Percentiles rank a stretch among this genome's conserved stretches.
phyloP scores from a whole-genome alignment of 2,113 vertebrate genomes.

The Nestor notabilis region DNA sequence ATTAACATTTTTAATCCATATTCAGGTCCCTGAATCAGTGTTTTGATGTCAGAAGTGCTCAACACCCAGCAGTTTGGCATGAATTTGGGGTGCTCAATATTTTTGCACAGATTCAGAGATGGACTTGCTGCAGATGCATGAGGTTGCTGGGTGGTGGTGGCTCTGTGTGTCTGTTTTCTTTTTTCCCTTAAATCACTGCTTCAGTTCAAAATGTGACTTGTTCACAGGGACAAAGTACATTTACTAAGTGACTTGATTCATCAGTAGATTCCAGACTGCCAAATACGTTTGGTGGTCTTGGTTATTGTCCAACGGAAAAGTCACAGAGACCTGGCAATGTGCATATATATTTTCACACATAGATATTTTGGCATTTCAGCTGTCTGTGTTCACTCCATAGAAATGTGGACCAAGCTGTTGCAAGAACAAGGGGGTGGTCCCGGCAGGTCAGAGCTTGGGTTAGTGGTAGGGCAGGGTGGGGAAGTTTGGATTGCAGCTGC shows the following conservation, averaged over 20 bases:
- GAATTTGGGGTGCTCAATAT: background rate
- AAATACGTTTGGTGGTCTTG: constrained; percentile 73
- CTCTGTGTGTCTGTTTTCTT: background rate
- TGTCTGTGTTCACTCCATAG: constrained; percentile 22
- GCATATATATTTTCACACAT: constrained; percentile 46
- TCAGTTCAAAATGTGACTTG: background rate
- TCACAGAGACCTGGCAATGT: constrained; percentile 43
- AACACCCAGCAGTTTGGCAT: background rate
- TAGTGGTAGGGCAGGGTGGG: constrained; percentile 46
- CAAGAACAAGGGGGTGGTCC: constrained; percentile 15
- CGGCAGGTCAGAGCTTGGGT: background rate
- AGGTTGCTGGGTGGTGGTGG: rapidly evolving
- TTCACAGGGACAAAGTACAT: constrained; percentile 15
- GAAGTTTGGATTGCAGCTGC: constrained; percentile 29
- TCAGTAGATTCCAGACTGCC: constrained; percentile 63
- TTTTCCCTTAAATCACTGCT: background rate
- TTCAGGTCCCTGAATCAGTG: background rate
- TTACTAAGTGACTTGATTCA: constrained; percentile 47
- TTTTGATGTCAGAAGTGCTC: background rate
- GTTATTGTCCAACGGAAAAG: constrained; percentile 52
- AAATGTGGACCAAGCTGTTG: background rate
- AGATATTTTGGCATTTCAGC: constrained; percentile 45
- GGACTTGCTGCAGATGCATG: rapidly evolving
- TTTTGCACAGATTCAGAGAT: background rate
- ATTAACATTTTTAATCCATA: background rate